These are phyloP conservation scores for Apodemia duryi DNA, from an alignment of 2,888 invertebrate genomes.

Conservation along the genomic window DNA sequence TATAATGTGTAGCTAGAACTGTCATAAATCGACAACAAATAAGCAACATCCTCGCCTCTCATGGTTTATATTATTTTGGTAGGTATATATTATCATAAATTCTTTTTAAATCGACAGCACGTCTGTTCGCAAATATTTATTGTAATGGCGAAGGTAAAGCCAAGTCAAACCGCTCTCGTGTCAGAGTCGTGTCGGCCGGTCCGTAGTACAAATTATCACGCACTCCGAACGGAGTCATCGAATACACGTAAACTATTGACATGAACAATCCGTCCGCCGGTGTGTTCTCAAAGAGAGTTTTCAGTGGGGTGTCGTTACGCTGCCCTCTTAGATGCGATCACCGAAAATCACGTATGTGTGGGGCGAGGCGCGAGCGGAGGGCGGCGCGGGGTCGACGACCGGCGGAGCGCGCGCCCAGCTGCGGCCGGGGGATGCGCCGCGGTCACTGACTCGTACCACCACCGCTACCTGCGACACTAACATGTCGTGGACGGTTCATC, in stretches of 20 bases:
- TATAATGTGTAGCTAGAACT: background rate
- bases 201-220: background rate
- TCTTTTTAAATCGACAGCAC: background rate
- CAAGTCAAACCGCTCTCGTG: background rate
- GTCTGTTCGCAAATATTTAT: background rate
- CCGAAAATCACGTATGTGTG: slow-evolving; percentile 21
- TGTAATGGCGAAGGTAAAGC: background rate
- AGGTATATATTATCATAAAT: background rate
- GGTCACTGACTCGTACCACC: slow-evolving; percentile 29
- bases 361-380: slow-evolving; percentile 29
- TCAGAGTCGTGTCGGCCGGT: background rate
- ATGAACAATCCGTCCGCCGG: background rate
- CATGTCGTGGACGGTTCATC: slow-evolving; percentile 18
- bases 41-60: too few species aligned
- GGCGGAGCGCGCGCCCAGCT: slow-evolving; percentile 26
- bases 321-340: slow-evolving; percentile 19
- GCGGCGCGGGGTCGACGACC: slow-evolving; percentile 38
- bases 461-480: slow-evolving; percentile 17
- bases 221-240: background rate
- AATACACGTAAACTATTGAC: background rate
- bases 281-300: background rate
- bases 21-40: background rate
- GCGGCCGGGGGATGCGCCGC: slow-evolving; percentile 28
- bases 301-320: slow-evolving; percentile 7
- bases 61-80: too few species aligned